Evolutionary conservation across 2,113 vertebrate species (phyloP), one percentile per base, ranked within the genome.

Genomic region (Lamprologus speciosus): DNA sequence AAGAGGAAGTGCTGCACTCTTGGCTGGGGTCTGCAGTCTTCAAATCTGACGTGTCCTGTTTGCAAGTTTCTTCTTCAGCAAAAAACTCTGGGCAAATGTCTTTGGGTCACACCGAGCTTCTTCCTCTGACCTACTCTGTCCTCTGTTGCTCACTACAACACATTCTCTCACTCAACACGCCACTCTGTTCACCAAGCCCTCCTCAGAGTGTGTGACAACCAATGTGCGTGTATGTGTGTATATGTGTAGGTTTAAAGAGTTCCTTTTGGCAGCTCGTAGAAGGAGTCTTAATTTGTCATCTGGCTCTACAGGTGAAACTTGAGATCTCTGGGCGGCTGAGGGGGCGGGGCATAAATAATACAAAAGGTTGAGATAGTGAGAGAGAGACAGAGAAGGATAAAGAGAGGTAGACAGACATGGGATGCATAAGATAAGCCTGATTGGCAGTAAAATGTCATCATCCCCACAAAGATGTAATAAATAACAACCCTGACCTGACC

Each of bases 341-440:
- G 94, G 94, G 94, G 95, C 90, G 95, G 92, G 93, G 93, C 92
- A 95, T 95, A 87, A 96, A 95, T 95, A 95, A 96, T 95, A 94
- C 92, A 96, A 95, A 89, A 95, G 92, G 92, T 87, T 73, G 89
- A 84, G 85, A 68, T 70, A 92, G 82, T 87, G 60, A 85, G 47
- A 88, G 58, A 88, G 51, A 87, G 53, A 83, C 6, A 51, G 21
- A 88, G 40, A 85, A 21, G 53, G 5, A 73, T 26, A 73, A 7
- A 87, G 60, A 54, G 11, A 83, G 75, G 28, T 6, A 85, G 86
- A 90, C 13, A 50, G 80, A 87, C 40, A 83, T 37, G 12, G 51
- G 54, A 84, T 87, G 85, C 26, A 54, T 16, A 85, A 85, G 60
- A 88, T 57, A 87, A 89, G 50, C 57, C 9, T 90, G 89, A 89